Evolutionary conservation across 53 echinoderm and acorn worm species (phyloP).

Genomic region (Apostichopus leukothele): DNA sequence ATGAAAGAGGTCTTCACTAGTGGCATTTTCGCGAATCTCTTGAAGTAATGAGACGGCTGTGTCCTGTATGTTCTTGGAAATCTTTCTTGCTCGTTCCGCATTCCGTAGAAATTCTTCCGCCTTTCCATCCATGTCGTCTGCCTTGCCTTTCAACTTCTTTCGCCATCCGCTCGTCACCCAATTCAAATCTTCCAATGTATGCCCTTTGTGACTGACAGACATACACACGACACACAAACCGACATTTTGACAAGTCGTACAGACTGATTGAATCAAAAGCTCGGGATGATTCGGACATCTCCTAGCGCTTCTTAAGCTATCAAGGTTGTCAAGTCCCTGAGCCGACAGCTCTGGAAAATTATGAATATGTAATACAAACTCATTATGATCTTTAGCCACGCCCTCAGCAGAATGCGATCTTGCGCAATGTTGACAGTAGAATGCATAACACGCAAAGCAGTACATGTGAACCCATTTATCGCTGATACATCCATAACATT

Average conservation of each 20-base stretch:
- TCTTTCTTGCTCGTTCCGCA: neutral
- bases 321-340: constrained; percentile 3
- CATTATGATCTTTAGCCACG: neutral
- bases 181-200: neutral
- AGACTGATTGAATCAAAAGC: neutral
- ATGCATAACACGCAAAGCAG: constrained; percentile 16
- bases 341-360: neutral
- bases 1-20: neutral
- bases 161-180: neutral
- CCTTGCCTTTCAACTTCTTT: neutral
- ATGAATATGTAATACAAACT: constrained; percentile 1
- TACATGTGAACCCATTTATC: constrained; percentile 5
- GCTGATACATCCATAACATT: neutral
- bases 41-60: neutral
- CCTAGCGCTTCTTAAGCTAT: neutral
- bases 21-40: neutral
- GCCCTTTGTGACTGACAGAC: neutral
- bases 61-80: neutral
- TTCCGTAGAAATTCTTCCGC: neutral
- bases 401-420: neutral
- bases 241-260: neutral
- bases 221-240: neutral
- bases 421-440: constrained; percentile 20
- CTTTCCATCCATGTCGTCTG: neutral
- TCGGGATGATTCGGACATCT: neutral